A percentile compares a stretch with the other conserved stretches of the same genome.
Conservation (phyloP, 2,113 vertebrate genomes). For the Polyodon spathula region DNA sequence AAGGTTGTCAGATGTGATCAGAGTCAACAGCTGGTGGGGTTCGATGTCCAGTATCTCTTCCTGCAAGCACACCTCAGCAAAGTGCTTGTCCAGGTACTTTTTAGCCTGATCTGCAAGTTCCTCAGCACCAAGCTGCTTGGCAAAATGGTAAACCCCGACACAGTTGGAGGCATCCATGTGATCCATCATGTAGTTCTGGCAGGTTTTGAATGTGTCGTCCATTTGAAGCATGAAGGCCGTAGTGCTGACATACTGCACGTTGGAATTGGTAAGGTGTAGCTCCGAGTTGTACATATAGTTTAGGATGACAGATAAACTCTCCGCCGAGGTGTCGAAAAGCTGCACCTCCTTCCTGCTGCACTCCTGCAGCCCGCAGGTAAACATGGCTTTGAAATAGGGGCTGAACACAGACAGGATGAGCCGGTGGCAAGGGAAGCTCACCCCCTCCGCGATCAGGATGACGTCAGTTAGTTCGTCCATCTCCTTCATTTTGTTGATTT, state of each 20-base stretch:
- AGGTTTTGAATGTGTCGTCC: conserved; percentile 75
- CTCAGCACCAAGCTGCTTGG: conserved; percentile 81
- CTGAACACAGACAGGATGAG: conserved; percentile 85
- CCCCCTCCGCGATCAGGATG: conserved; percentile 75
- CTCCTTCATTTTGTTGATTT: conserved; percentile 76
- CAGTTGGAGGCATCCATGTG: conserved; percentile 94
- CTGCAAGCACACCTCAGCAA: conserved; percentile 79
- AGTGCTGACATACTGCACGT: conserved; percentile 78
- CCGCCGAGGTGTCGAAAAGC: conserved; percentile 69
- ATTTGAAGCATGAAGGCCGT: conserved; percentile 87
- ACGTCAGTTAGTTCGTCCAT: conserved; percentile 74
- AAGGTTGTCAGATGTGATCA: conserved; percentile 84
- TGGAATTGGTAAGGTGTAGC: conserved; percentile 62
- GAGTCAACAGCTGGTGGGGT: conserved; percentile 67
- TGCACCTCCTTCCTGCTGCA: conserved; percentile 69
- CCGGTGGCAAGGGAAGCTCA: conserved; percentile 83
- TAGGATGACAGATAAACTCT: conserved; percentile 70
- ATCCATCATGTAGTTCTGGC: conserved; percentile 79
- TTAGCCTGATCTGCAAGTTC: conserved; percentile 72
- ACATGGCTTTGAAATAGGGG: conserved; percentile 92
- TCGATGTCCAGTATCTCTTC: conserved; percentile 87
- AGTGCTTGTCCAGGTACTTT: conserved; percentile 75
- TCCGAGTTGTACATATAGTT: conserved; percentile 79
- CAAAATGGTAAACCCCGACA: conserved; percentile 83
- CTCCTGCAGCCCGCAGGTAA: conserved; percentile 84